Conservation (phyloP, 2,113 vertebrate genomes). For the Triplophysa rosa region DNA sequence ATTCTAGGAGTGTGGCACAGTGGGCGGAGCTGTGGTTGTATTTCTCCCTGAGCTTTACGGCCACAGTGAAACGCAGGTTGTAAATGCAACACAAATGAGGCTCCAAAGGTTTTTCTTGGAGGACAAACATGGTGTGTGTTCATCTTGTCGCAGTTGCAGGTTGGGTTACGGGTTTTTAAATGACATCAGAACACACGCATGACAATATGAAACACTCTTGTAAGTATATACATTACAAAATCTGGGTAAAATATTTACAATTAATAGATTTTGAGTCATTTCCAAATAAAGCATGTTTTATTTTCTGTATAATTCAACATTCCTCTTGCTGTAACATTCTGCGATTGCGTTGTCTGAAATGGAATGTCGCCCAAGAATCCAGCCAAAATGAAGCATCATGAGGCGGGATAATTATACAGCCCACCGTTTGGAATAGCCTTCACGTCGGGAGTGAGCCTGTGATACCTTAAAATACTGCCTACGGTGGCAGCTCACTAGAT, state of each 20-base stretch:
- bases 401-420: constrained; percentile 19
- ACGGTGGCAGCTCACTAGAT: not conserved
- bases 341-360: not conserved
- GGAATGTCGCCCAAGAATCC: not conserved
- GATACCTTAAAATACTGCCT: not conserved
- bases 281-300: too few species aligned
- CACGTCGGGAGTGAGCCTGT: not conserved
- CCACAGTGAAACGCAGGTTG: constrained; percentile 33
- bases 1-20: constrained; percentile 7
- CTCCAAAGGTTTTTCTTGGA: constrained; percentile 40
- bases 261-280: too few species aligned
- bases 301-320: too few species aligned
- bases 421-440: not conserved
- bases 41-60: constrained; percentile 42
- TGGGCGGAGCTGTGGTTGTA: constrained; percentile 32
- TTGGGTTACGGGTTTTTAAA: too few species aligned
- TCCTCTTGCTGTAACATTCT: not conserved
- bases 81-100: constrained; percentile 45
- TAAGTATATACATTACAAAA: too few species aligned
- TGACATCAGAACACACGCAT: too few species aligned
- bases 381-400: constrained; percentile 3
- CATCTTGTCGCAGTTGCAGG: not conserved
- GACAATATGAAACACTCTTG: too few species aligned
- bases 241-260: too few species aligned
- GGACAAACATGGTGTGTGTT: constrained; percentile 57